Evolutionary conservation across 2,797 vertebrate species (phyloP), one percentile per base, ranked within the genome.

Genomic region (Channa striata): DNA sequence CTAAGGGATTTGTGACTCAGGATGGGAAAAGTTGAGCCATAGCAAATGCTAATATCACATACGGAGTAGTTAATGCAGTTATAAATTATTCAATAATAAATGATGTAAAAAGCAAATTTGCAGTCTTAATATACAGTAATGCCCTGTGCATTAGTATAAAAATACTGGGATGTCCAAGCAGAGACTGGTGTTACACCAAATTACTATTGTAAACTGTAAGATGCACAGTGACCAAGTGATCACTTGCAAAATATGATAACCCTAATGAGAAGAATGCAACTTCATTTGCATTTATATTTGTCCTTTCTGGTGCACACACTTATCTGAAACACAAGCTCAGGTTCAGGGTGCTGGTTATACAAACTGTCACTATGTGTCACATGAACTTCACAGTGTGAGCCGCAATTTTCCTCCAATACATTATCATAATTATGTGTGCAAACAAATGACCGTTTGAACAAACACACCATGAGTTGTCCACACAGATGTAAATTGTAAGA

Each of bases 351-450:
- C 25, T 20, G 12, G 11, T 12, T 49, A 11, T 7, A 8, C 39
- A 42, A 53, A 36, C 25, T 30, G 4, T 30, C 25, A 30, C 25
- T 30, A 6, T 30, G n/a, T n/a, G n/a, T n/a, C n/a, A n/a, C 34
- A 9, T 76, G 84, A 90, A 86, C 88, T 89, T 88, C 78, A 77
- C 59, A 34, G 39, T 52, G 64, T 53, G 54, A 39, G 36, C 78
- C 59, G 72, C 69, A 77, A 82, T 87, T 88, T 87, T 82, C 85
- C 84, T 68, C 39, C 47, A n/a, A n/a, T n/a, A n/a, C 70, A 68
- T 68, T 54, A 76, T 72, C 47, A 68, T 83, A 89, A 88, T 87
- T 78, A 80, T 77, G 70, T 74, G 71, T 59, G 70, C 77, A 87
- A 75, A 86, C 81, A 82, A 65, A 73, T 16, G 34, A 74, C 51